Evolutionary conservation across 1,140 invertebrate species (phyloP), one percentile per base, ranked within the genome.

Genomic region (Scaptomyza pallida): DNA sequence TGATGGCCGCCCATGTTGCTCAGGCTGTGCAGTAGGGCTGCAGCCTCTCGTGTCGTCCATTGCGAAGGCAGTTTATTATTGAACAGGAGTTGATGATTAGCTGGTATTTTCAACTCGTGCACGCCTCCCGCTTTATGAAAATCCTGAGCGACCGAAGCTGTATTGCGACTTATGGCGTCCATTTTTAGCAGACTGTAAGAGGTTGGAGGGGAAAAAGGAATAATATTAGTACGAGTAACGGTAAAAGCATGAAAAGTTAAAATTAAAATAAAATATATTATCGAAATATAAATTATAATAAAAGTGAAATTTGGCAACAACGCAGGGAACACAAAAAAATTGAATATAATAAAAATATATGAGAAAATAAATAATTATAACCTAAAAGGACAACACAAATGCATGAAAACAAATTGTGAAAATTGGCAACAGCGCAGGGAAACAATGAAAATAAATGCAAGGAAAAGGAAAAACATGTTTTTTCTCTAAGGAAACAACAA

Each of bases 41-140:
- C 89, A 78, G 89, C 89, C 77, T 90, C 89, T 76, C 88, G 86
- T 79, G 89, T 90, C 85, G 89, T 90, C 89, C 89, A 90, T 90
- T 90, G 89, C 75, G 89, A 89, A 85, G 89, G 89, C 89, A 90
- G 89, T 90, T 90, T 90, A 90, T 90, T 90, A 90, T 90, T 90
- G 73, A 90, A 90, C 89, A 91, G 83, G 89, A 91, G 89, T 91
- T 91, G 89, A 91, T 91, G 89, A 79, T 91, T 91, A 55, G 89
- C 89, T 91, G 89, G 89, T 77, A 91, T 78, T 91, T 91, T 91
- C 89, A 91, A 91, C 89, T 89, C 88, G 78, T 90, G 89, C 89
- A 91, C 91, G 89, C 91, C 91, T 91, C 91, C 91, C 91, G 91
- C 91, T 82, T 91, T 91, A 91, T 91, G 91, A 91, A 91, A 91